These are phyloP conservation scores for Sebastes diaconus DNA, from an alignment of 2,797 vertebrate genomes.

Conservation along the genomic window DNA sequence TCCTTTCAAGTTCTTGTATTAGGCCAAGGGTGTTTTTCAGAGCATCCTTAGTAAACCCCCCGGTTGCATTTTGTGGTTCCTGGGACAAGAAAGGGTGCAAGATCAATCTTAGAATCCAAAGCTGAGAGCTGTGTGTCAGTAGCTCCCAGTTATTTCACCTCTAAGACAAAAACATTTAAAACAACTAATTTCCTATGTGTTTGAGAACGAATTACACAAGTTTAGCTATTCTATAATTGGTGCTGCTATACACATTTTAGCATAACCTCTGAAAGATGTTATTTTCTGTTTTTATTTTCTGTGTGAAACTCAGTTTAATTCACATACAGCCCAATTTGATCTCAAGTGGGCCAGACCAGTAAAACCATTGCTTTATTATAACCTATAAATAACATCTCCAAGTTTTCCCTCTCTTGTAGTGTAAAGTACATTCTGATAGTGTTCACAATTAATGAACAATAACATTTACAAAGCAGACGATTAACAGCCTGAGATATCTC, in stretches of 20 bases:
- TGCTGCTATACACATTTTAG: background rate
- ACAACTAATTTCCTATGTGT: background rate
- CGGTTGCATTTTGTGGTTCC: conserved; percentile 55
- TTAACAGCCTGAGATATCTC: too few relatives aligned
- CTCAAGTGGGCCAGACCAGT: too few relatives aligned
- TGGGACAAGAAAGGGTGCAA: conserved; percentile 80
- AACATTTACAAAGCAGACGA: too few relatives aligned
- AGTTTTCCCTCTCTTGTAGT: too few relatives aligned
- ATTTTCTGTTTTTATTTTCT: background rate
- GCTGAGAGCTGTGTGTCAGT: conserved; percentile 60
- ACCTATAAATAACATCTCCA: too few relatives aligned
- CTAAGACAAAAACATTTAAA: background rate
- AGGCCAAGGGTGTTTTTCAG: rapidly evolving
- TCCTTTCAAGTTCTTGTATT: too few relatives aligned
- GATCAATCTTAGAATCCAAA: conserved; percentile 81
- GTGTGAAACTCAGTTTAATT: too few relatives aligned
- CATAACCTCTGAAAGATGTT: background rate
- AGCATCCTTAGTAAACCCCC: conserved; percentile 80
- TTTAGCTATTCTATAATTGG: background rate
- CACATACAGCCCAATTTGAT: too few relatives aligned
- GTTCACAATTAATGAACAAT: too few relatives aligned
- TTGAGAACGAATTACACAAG: background rate
- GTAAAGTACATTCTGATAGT: too few relatives aligned
- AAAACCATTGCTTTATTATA: too few relatives aligned
- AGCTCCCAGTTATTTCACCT: conserved; percentile 78